phyloP scores from a whole-genome alignment of 2,797 vertebrate genomes.

The Dipus sagitta region DNA sequence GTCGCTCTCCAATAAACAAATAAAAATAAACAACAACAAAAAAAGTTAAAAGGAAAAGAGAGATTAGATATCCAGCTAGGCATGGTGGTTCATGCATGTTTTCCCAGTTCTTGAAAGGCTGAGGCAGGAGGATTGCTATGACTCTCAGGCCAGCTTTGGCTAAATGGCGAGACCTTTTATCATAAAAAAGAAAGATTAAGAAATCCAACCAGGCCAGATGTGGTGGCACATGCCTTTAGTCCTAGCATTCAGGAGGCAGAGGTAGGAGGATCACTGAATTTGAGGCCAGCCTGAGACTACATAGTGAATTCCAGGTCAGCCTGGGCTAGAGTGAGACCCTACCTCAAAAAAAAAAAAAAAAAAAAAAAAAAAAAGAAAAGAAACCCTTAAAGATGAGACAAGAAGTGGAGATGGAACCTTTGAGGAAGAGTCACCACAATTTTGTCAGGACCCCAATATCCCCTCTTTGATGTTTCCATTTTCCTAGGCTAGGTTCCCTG shows the following conservation, averaged over 20 bases:
- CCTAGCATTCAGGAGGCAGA: no score
- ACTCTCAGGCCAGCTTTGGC: background rate
- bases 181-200: no score
- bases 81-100: background rate
- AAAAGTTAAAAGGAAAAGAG: no score
- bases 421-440: background rate
- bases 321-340: background rate
- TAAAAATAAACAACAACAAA: no score
- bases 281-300: no score
- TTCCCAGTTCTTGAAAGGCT: background rate
- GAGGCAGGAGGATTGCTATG: background rate
- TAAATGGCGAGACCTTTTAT: background rate
- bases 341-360: background rate
- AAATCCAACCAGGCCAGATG: no score
- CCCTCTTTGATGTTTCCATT: background rate
- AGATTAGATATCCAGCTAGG: background rate
- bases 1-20: no score
- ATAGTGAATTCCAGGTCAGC: no score
- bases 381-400: background rate
- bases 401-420: slow-evolving; percentile 8
- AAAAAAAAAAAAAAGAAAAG: no score
- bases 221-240: no score
- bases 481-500: background rate
- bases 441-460: background rate
- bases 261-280: no score